These are phyloP conservation scores for Stenoptilia bipunctidactyla DNA, from an alignment of 2,888 invertebrate genomes.

Conservation along the genomic window DNA sequence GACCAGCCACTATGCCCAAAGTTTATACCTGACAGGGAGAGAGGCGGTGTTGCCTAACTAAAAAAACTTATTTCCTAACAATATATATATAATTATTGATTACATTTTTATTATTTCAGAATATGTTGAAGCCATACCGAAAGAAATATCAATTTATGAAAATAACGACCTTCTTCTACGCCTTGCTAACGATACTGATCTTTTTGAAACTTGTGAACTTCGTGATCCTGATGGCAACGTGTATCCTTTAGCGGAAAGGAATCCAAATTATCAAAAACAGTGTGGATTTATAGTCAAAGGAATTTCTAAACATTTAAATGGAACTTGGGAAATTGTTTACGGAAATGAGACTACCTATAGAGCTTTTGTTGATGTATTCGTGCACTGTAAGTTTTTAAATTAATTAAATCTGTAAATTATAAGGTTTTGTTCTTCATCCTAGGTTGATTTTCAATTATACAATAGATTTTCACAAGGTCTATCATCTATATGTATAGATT, in stretches of 20 bases:
- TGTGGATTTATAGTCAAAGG: conserved; percentile 36
- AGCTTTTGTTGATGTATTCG: conserved; percentile 28
- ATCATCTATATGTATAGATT: no score
- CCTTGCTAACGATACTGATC: conserved; percentile 24
- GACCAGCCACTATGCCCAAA: no score
- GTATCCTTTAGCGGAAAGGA: conserved; percentile 16
- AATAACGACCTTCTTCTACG: conserved; percentile 36
- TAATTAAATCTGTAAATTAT: no score
- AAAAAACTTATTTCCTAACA: no score
- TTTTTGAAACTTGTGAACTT: conserved; percentile 33
- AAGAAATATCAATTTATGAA: conserved; percentile 24
- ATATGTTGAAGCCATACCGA: conserved; percentile 28
- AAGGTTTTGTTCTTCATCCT: no score
- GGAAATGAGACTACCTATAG: conserved; percentile 30
- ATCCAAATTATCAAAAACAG: conserved; percentile 18
- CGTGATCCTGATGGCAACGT: conserved; percentile 22
- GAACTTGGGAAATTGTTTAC: conserved; percentile 38
- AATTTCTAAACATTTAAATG: conserved; percentile 22
- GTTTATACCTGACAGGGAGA: no score
- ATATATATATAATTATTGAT: no score
- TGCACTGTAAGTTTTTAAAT: conserved; percentile 33
- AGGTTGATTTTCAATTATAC: no score
- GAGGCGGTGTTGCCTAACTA: no score
- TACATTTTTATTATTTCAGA: no score
- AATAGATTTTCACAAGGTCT: no score